These are phyloP conservation scores for Nysson spinosus DNA, from an alignment of 2,888 invertebrate species.

Conservation along the genomic window DNA sequence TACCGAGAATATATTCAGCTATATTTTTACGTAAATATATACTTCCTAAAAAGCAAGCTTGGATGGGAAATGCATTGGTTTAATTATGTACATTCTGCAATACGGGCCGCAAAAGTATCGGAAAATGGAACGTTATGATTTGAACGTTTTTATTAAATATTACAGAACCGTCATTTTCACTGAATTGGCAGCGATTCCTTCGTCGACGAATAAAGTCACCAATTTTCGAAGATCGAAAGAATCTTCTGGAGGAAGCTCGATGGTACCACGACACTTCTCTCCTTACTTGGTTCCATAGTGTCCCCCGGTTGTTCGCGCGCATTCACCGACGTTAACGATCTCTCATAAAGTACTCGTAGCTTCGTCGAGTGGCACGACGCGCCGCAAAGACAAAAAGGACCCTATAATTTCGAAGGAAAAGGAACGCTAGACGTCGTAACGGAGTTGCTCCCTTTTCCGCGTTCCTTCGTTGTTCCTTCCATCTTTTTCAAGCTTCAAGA, in stretches of 20 bases:
- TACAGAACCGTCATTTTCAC: no score
- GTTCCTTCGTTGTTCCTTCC: constrained; percentile 26
- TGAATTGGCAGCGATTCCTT: no score
- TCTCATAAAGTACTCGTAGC: constrained; percentile 56
- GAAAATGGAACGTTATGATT: no score
- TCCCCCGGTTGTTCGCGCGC: constrained; percentile 17
- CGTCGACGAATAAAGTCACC: no score
- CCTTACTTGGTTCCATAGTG: not conserved
- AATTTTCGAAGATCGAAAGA: no score
- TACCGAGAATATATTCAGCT: not conserved
- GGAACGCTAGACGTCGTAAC: constrained; percentile 35
- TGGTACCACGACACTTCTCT: not conserved
- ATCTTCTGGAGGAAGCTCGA: no score
- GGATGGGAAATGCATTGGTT: no score
- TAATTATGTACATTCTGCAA: no score
- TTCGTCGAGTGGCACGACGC: constrained; percentile 47
- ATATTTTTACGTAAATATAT: no score
- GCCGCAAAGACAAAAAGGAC: constrained; percentile 46
- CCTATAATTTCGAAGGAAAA: constrained; percentile 17
- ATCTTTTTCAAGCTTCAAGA: not conserved
- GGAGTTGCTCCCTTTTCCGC: constrained; percentile 44
- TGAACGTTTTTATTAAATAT: no score
- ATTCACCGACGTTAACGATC: constrained; percentile 63
- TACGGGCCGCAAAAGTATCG: no score
- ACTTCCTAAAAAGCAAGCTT: no score